Conservation (phyloP, 2,113 vertebrate species). For the Anseranas semipalmata region DNA sequence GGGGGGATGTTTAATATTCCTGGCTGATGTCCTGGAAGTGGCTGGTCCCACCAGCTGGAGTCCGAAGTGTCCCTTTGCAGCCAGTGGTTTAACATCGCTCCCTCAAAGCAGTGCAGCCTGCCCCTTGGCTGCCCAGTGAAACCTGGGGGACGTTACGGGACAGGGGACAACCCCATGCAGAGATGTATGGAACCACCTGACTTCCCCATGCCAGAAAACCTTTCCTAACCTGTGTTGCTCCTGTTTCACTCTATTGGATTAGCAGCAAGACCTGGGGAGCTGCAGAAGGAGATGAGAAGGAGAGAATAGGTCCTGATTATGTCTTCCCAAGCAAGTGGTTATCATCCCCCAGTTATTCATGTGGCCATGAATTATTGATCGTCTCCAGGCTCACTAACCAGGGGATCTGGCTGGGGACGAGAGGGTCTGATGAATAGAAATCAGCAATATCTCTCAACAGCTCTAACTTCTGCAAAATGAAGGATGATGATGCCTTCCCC, state of each 20-base stretch:
- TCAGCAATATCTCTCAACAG: conserved; percentile 73
- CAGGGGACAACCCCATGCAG: neutral
- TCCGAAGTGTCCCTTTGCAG: neutral
- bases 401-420: conserved; percentile 75
- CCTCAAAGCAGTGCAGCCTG: neutral
- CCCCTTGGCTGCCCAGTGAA: neutral
- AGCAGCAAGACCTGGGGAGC: neutral
- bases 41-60: neutral
- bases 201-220: neutral
- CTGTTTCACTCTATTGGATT: neutral
- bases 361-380: conserved; percentile 88
- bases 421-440: conserved; percentile 79
- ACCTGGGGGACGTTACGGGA: neutral
- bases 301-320: conserved; percentile 76
- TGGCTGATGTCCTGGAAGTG: neutral
- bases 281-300: neutral
- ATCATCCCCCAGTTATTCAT: conserved; percentile 75
- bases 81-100: neutral
- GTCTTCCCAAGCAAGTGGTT: conserved; percentile 76
- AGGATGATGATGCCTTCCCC: conserved; percentile 39
- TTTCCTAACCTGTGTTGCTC: neutral
- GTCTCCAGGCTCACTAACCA: conserved; percentile 81
- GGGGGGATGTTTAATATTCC: neutral
- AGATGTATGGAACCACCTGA: neutral
- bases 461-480: conserved; percentile 72